Evolutionary conservation across 2,113 vertebrate genomes (phyloP).

Genomic region (Asarcornis scutulata): DNA sequence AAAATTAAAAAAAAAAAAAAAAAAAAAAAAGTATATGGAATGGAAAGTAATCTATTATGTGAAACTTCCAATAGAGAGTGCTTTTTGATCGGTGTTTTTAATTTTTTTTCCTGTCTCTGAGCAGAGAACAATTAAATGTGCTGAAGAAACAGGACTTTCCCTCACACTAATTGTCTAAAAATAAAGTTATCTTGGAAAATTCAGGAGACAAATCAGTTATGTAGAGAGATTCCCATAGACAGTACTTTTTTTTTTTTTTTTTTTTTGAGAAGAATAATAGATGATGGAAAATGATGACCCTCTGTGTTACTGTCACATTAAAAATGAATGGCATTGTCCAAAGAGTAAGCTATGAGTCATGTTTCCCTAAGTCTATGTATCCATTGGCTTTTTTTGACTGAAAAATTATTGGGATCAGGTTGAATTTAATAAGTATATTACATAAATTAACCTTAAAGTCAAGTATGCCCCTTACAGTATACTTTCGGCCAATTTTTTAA

Average conservation of each 20-base stretch:
- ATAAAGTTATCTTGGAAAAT: not conserved
- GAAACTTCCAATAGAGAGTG: not conserved
- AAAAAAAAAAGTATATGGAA: not conserved
- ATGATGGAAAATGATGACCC: not conserved
- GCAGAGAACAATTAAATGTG: not conserved
- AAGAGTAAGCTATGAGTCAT: not conserved
- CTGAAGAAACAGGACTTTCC: not conserved
- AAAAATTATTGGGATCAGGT: not conserved
- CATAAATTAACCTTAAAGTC: not conserved
- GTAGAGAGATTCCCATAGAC: not conserved
- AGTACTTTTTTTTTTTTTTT: not conserved
- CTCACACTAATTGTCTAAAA: not conserved
- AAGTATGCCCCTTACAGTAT: not conserved
- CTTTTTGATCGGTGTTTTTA: not conserved
- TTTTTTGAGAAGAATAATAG: not conserved
- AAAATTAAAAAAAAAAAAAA: not conserved
- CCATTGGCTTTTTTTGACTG: not conserved
- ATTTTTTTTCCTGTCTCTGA: not conserved
- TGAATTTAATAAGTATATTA: not conserved
- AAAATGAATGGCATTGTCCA: not conserved
- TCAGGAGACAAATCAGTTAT: not conserved
- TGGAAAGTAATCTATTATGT: not conserved
- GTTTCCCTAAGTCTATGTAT: not conserved
- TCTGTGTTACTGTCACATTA: not conserved
- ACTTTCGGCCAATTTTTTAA: not conserved